Evolutionary conservation across 2,888 invertebrate species (phyloP), one percentile per base, ranked within the genome.

Genomic region (Sminthurinus aureus): DNA sequence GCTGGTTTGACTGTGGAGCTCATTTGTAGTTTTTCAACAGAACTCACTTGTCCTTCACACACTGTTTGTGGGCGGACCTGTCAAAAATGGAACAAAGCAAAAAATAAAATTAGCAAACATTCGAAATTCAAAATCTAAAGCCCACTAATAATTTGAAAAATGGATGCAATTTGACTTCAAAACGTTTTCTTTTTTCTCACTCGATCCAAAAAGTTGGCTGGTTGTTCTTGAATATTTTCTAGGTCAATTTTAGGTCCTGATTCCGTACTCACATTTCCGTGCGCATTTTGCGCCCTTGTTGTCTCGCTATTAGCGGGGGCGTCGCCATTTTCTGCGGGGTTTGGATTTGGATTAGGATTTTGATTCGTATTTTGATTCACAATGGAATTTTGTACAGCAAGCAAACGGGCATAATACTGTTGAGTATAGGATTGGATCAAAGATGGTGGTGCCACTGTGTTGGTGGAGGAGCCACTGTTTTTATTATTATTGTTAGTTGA

Each of bases 31-130:
- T 74, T 74, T 50, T 74, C 50, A 13, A 12, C 50, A 50, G 38
- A 74, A 51, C 74, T 74, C 38, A 74, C 74, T 50, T 74, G 74
- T 8, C 51, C 51, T 18, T 78, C 78, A 66, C 24, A 20, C n/a
- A 64, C 78, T 13, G 78, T 78, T 26, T 64, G 64, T 22, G 78
- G 78, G 11, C 78, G 22, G 13, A 78, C 18, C 64, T 74, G 20
- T 18, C 13, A 74, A 74, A 12, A 3, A 12, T n/a, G n/a, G n/a
- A n/a, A n/a, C n/a, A 66, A 8, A 6, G n/a, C 66, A 66, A 15
- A 8, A 66, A 6, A n/a, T n/a, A 66, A 66, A 66, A 12, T 58
- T 58, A 58, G 58, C 15, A 15, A 58, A 58, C 15, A 66, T 66
- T 11, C 20, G 6, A 66, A 66, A 12, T 66, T 11, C n/a, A n/a